phyloP scores from a whole-genome alignment of 1,140 invertebrate species.

The Meloidogyne chitwoodi region DNA sequence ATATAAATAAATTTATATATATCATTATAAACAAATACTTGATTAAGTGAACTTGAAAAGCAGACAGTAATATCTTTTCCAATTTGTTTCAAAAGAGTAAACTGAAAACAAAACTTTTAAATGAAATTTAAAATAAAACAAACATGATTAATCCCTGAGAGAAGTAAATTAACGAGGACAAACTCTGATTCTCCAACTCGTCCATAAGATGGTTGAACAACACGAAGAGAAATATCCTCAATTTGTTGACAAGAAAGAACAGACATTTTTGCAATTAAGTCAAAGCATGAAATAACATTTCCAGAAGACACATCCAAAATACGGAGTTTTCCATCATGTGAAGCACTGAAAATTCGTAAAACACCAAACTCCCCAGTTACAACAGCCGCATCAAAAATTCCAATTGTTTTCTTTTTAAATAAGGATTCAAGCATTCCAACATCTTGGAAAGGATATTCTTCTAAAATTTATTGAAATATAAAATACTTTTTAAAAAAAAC shows the following conservation, averaged over 20 bases:
- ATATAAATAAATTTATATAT: neutral
- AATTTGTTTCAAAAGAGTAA: conserved; percentile 2
- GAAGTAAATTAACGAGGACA: neutral
- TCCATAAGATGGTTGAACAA: neutral
- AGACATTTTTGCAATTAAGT: neutral
- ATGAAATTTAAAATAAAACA: neutral
- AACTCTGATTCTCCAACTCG: neutral
- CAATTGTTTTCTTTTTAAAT: conserved; percentile 7
- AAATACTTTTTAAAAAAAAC: neutral
- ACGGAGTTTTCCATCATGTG: conserved; percentile 9
- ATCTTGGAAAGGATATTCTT: neutral
- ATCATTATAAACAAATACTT: neutral
- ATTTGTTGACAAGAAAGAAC: neutral
- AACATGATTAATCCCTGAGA: neutral
- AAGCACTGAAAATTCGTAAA: conserved; percentile 6
- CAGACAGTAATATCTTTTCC: neutral
- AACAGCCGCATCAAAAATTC: neutral
- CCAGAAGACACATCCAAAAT: neutral
- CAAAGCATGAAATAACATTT: neutral
- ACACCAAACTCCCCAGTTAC: neutral
- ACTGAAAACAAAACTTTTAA: conserved; percentile 3
- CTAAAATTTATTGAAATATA: neutral
- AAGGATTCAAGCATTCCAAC: neutral
- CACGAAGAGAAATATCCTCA: neutral
- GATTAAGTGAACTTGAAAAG: conserved; percentile 3